Conservation (phyloP, 1,140 invertebrate genomes). For the Campoletis sonorensis region DNA sequence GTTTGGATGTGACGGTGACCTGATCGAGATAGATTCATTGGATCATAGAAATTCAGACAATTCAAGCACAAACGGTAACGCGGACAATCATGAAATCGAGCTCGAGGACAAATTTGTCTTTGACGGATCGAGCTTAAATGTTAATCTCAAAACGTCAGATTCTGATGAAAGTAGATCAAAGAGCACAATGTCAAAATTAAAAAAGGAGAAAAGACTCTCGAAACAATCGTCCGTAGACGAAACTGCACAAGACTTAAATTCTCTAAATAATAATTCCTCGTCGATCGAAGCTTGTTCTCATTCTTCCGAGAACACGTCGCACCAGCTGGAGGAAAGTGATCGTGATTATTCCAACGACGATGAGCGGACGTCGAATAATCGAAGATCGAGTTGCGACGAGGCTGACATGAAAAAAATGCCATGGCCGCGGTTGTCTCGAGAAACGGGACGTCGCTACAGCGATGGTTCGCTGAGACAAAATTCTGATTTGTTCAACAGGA, state of each 20-base stretch:
- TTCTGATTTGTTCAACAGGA: constrained; percentile 46
- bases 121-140: background rate
- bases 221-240: constrained; percentile 57
- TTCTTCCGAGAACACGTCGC: background rate
- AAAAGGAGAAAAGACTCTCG: constrained; percentile 40
- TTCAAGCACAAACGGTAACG: constrained; percentile 39
- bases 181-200: constrained; percentile 27
- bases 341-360: background rate
- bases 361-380: constrained; percentile 7
- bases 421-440: constrained; percentile 2
- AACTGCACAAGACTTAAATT: constrained; percentile 46
- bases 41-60: constrained; percentile 12
- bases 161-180: constrained; percentile 23
- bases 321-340: background rate
- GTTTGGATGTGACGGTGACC: constrained; percentile 76
- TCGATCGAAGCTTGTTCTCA: background rate
- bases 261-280: background rate
- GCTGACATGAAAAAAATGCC: constrained; percentile 40
- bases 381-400: constrained; percentile 63
- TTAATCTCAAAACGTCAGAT: background rate
- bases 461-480: constrained; percentile 57
- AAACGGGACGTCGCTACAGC: constrained; percentile 61
- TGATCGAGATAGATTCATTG: constrained; percentile 73
- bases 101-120: background rate
- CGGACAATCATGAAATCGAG: constrained; percentile 37